phyloP scores from a whole-genome alignment of 2,113 vertebrate species.

The Bos javanicus region DNA sequence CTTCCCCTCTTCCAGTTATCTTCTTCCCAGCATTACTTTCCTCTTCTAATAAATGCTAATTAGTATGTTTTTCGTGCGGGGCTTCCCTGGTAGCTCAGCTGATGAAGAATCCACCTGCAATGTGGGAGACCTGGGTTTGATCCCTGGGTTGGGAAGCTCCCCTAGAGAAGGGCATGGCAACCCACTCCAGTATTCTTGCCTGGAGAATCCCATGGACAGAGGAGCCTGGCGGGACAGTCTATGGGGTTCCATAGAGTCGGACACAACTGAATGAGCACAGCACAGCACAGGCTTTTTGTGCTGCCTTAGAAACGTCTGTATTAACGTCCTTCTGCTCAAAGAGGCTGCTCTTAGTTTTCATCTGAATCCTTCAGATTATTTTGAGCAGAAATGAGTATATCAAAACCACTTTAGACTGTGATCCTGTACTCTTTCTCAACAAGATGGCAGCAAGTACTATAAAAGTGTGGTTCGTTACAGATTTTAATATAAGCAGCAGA shows the following conservation, averaged over 20 bases:
- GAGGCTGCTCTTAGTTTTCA: neutral
- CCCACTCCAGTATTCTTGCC: neutral
- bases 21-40: neutral
- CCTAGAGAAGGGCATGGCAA: neutral
- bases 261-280: neutral
- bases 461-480: neutral
- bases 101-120: neutral
- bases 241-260: fast-evolving
- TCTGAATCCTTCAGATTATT: neutral
- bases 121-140: neutral
- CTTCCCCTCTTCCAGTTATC: neutral
- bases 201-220: neutral
- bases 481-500: neutral
- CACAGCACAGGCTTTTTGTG: neutral
- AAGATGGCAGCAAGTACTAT: neutral
- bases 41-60: neutral
- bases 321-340: neutral
- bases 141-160: neutral
- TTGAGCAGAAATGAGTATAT: neutral
- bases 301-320: neutral
- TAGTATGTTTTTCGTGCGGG: neutral
- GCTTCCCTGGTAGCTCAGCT: neutral
- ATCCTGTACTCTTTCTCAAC: neutral
- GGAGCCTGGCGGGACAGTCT: neutral
- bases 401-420: neutral